phyloP scores from a whole-genome alignment of 2,113 vertebrate species.

The Larimichthys crocea region DNA sequence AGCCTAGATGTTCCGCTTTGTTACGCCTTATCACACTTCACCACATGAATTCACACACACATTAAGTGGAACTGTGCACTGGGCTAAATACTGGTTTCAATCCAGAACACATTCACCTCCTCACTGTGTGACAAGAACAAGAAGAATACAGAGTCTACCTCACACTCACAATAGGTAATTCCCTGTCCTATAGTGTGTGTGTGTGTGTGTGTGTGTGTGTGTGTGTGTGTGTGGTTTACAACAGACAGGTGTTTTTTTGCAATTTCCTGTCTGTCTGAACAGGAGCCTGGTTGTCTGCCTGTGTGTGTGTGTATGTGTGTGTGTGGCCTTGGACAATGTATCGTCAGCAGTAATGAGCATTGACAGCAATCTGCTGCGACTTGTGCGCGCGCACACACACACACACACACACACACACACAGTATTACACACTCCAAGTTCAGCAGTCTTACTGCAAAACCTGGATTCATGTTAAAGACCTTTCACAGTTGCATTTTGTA shows the following conservation, averaged over 20 bases:
- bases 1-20: constrained; percentile 35
- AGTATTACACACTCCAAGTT: not conserved
- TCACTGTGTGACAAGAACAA: not conserved
- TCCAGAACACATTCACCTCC: not conserved
- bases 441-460: not conserved
- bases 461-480: not conserved
- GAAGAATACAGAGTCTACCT: constrained; percentile 5
- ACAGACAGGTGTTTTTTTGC: not conserved
- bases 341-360: constrained; percentile 14
- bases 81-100: constrained; percentile 1
- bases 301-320: not conserved
- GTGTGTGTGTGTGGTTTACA: not conserved
- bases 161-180: constrained; percentile 1
- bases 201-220: not conserved
- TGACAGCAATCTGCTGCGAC: not conserved
- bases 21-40: constrained; percentile 73
- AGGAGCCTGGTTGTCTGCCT: constrained; percentile 16
- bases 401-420: too few relatives aligned
- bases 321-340: constrained; percentile 14
- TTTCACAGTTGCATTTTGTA: not conserved
- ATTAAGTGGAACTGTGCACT: not conserved
- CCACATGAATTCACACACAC: constrained; percentile 48
- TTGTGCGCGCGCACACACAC: not conserved
- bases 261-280: constrained; percentile 23
- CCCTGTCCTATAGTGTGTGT: not conserved